These are phyloP conservation scores for Rhinolophus sinicus DNA, from an alignment of 2,113 vertebrate species.

Conservation along the genomic window DNA sequence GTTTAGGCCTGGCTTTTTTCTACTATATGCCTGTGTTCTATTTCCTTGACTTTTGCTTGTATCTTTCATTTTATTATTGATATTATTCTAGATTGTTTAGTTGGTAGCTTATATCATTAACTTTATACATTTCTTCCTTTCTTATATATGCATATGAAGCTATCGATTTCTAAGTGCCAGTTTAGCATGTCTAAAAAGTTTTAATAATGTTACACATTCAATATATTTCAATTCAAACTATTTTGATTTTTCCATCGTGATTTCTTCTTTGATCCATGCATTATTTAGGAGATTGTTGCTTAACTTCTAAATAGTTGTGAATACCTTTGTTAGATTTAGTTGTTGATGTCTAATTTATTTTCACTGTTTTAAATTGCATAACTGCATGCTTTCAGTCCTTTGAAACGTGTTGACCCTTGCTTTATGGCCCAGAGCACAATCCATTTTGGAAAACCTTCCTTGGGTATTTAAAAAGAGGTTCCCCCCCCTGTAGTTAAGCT, in stretches of 20 bases:
- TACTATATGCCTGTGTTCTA: neutral
- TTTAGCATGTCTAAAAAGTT: neutral
- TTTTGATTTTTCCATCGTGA: neutral
- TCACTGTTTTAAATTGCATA: neutral
- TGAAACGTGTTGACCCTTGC: neutral
- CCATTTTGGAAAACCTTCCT: neutral
- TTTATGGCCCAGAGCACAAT: rapidly evolving
- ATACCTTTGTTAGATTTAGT: neutral
- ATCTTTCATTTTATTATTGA: neutral
- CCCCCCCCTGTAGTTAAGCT: neutral
- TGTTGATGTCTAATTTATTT: neutral
- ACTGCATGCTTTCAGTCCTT: neutral
- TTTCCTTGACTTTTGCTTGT: neutral
- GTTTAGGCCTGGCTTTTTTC: neutral
- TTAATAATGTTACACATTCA: neutral
- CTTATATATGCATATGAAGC: neutral
- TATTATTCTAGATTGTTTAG: neutral
- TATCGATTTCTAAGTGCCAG: neutral
- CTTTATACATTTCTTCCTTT: neutral
- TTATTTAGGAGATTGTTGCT: neutral
- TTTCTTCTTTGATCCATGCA: neutral
- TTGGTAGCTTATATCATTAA: neutral
- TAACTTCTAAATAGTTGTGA: neutral
- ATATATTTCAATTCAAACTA: neutral
- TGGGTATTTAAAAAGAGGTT: neutral